Evolutionary conservation across 2,797 vertebrate genomes (phyloP), one percentile per base, ranked within the genome.

Genomic region (Acanthurus lineatus): DNA sequence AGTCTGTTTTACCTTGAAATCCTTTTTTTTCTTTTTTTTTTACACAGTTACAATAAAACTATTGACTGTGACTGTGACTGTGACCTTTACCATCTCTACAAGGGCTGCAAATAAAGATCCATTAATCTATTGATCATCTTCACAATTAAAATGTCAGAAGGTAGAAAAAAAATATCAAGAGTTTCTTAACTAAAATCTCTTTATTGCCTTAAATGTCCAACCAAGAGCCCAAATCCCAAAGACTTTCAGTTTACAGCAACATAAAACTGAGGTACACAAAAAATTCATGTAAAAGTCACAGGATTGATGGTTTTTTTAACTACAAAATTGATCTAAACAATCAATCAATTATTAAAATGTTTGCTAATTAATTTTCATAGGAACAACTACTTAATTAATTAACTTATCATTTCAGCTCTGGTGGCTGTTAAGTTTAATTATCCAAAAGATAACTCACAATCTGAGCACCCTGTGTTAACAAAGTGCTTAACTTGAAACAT

Each of bases 401-500:
- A 68, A 75, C 59, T 9, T 38, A 32, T 61, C 38, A 4, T 44
- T 77, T 69, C 42, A 53, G 19, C 49, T 73, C 38, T 25, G 47
- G 25, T 47, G 15, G 35, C 70, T 56, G 40, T 42, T 62, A 61
- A 52, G 22, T 65, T 63, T 56, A 67, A 83, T 63, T 84, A 58
- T 59, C 51, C n/a, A 17, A 59, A n/a, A 5, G 9, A 28, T 22
- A n/a, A 28, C 49, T 19, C 47, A 19, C 35, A 32, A 48, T 53
- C 44, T 52, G 42, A 69, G 35, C 47, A 16, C 15, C 14, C 45
- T 9, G 22, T 6, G 42, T 54, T 69, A 82, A 52, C 67, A 82
- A 76, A 52, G 52, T 3, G 45, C 45, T 56, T 40, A 67, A 78
- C 73, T 76, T 72, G 28, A 82, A 79, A 86, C 73, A 76, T 77